Conservation (phyloP, 1,140 invertebrate species). For the Aphelenchoides fujianensis region DNA sequence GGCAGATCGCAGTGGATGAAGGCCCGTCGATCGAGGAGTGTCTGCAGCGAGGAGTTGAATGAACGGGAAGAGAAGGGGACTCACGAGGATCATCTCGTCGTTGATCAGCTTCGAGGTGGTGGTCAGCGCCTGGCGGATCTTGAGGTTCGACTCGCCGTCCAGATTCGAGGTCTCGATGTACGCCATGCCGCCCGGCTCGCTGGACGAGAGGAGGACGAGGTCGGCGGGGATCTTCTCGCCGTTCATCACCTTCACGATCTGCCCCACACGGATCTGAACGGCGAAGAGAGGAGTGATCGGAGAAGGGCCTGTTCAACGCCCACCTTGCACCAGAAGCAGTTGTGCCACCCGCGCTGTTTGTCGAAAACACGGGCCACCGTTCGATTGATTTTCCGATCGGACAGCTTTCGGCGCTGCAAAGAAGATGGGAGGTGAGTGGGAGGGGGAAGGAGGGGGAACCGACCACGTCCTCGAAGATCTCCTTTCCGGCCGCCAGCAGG, state of each 20-base stretch:
- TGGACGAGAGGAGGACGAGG: slow-evolving; percentile 79
- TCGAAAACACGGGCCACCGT: slow-evolving; percentile 33
- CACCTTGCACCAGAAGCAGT: slow-evolving; percentile 31
- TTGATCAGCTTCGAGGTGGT: slow-evolving; percentile 74
- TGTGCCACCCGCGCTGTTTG: slow-evolving; percentile 74
- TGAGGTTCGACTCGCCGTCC: slow-evolving; percentile 96
- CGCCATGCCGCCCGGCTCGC: slow-evolving; percentile 91
- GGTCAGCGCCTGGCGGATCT: slow-evolving; percentile 78
- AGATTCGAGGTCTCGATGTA: slow-evolving; percentile 98
- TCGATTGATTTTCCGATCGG: slow-evolving; percentile 6
- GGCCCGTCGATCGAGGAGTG: slow-evolving; percentile 73
- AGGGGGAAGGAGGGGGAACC: too few species aligned
- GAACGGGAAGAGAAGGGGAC: too few species aligned
- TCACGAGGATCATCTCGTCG: slow-evolving; percentile 67
- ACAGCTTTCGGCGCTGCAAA: neutral
- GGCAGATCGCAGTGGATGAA: slow-evolving; percentile 87
- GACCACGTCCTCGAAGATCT: slow-evolving; percentile 88
- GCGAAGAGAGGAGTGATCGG: too few species aligned
- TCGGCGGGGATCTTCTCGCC: slow-evolving; percentile 90
- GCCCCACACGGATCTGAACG: slow-evolving; percentile 74
- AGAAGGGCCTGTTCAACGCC: neutral
- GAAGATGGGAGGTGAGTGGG: too few species aligned
- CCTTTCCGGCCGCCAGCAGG: slow-evolving; percentile 85
- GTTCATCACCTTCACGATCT: slow-evolving; percentile 82
- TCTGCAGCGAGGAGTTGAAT: slow-evolving; percentile 65